Percentiles rank a stretch among this genome's conserved stretches.
Evolutionary conservation across 2,113 vertebrate species (phyloP).

Genomic region (Sprattus sprattus): DNA sequence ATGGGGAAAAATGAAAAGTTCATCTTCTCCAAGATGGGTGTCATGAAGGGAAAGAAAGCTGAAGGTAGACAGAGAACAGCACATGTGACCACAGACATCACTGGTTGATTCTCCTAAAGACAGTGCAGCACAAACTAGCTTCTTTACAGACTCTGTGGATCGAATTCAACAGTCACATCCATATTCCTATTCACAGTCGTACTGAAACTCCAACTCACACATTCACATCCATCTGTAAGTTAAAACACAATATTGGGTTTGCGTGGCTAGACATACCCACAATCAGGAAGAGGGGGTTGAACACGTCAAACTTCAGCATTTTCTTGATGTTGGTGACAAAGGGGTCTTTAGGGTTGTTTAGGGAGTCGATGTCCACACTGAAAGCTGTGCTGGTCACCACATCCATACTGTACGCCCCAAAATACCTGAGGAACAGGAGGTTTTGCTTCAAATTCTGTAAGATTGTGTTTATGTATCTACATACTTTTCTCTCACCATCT

Average conservation of each 20-base stretch:
- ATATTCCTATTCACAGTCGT: no score
- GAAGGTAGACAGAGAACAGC: not conserved
- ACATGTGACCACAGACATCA: not conserved
- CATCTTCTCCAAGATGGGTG: conserved; percentile 50
- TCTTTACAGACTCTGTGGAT: no score
- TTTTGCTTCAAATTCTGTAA: not conserved
- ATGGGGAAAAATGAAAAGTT: conserved; percentile 49
- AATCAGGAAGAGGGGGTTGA: conserved; percentile 61
- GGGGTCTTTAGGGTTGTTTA: conserved; percentile 73
- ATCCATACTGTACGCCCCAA: conserved; percentile 74
- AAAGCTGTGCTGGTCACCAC: conserved; percentile 76
- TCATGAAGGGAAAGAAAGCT: conserved; percentile 62
- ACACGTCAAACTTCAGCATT: conserved; percentile 66
- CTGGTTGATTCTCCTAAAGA: not conserved
- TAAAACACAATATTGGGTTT: no score
- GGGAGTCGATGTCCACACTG: conserved; percentile 74
- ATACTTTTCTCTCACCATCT: not conserved
- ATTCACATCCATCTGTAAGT: no score
- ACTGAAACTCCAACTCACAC: no score
- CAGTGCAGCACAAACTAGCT: not conserved
- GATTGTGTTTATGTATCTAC: not conserved
- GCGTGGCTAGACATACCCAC: conserved; percentile 50
- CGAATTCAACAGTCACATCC: no score
- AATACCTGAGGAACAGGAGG: conserved; percentile 45
- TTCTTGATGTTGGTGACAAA: conserved; percentile 75